Evolutionary conservation across 1,140 invertebrate genomes (phyloP), one percentile per base, ranked within the genome.

Genomic region (Halotydeus destructor): DNA sequence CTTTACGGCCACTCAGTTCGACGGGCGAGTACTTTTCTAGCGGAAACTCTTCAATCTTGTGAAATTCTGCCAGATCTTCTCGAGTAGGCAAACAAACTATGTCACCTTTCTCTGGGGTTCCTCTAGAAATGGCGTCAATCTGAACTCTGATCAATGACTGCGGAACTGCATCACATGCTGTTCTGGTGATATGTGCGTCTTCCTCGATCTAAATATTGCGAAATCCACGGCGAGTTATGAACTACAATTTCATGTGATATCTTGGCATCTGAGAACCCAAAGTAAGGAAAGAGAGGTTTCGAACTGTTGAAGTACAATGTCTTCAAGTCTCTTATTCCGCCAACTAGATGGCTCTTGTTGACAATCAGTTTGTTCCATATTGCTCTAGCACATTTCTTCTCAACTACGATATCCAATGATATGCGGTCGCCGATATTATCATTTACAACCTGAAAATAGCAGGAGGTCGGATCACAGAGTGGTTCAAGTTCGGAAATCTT

Each of bases 341-440:
- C 46, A 26, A 46, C 46, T 24, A 41, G 19, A 30, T 48, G 46
- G 14, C 22, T 2, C 26, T 28, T 37, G 32, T 48, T 48, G 22
- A 11, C 14, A 16, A 21, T 39, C 6, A 48, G 22, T 23, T 25
- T 22, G 19, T 41, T 8, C 46, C 46, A 48, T 16, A 48, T 22
- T 12, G 9, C 2, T 22, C 41, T 46, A 3, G 45, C 12, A 11
- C 18, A 12, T n/a, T 35, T 2, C 35, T 26, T 30, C 26, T 21
- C 22, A 26, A 41, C 19, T 37, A 39, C 12, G 32, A 45, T 14
- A 4, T 45, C 45, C 19, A 28, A 40, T 28, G 14, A 40, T 14
- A 27, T n/a, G n/a, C 12, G 26, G 9, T 8, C 22, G 14, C 12
- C 22, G 12, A 40, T 27, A n/a, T 24, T 21, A 12, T 16, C 19